Conservation (phyloP, 2,113 vertebrate species). For the Plectropomus leopardus region DNA sequence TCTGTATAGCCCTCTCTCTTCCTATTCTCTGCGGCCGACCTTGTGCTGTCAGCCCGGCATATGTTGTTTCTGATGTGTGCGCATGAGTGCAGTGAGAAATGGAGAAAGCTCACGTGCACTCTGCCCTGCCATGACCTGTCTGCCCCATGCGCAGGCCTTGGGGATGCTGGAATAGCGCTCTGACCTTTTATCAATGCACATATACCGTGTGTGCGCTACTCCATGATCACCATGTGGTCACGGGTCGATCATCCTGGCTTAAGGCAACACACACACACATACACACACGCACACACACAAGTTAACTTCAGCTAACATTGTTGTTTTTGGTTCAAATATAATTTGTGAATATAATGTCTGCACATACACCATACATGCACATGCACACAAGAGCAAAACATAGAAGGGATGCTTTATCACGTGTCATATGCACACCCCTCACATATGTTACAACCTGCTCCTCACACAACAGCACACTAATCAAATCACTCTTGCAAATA, state of each 20-base stretch:
- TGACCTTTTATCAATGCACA: constrained; percentile 61
- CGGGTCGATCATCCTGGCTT: constrained; percentile 49
- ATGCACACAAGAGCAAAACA: background rate
- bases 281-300: background rate
- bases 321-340: background rate
- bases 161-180: constrained; percentile 63
- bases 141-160: constrained; percentile 18
- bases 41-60: constrained; percentile 62
- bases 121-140: constrained; percentile 28
- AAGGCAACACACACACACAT: constrained; percentile 5
- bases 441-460: constrained; percentile 36
- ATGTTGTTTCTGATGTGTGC: constrained; percentile 59
- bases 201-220: constrained; percentile 8
- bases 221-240: constrained; percentile 16
- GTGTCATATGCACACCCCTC: constrained; percentile 11
- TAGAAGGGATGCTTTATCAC: background rate
- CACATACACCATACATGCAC: background rate
- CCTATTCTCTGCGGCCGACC: constrained; percentile 42
- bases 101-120: constrained; percentile 57
- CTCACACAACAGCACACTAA: constrained; percentile 54
- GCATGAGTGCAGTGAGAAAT: constrained; percentile 47
- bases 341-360: constrained; percentile 1
- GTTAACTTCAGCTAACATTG: too few species aligned
- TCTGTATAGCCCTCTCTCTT: constrained; percentile 9
- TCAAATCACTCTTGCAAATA: constrained; percentile 60